Base-by-base conservation (phyloP, 2,113 vertebrate species). In the Maylandia zebra region DNA sequence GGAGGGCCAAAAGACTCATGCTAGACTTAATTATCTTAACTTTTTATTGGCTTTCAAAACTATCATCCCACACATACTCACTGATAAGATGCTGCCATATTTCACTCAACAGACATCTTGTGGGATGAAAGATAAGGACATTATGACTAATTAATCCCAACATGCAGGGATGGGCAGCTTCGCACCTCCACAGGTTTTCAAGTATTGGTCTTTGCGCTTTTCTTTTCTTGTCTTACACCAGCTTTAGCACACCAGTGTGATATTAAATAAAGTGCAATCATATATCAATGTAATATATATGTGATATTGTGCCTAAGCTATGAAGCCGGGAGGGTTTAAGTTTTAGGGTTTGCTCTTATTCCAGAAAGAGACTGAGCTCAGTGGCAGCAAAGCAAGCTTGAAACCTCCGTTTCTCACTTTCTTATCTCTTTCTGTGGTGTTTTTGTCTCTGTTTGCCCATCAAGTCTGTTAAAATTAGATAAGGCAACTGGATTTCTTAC, bases 121-220 rank as follows among this genome's bases (percentile, higher is more conserved):
- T 83, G 48, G 81, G 84, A 61, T 50, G 74, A 53, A 66, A 76
- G 83, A 88, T 82, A 38, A n/a, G 17, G 22, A 85, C 27, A 55
- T 91, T 66, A 82, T 84, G 89, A 89, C 57, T 83, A 85, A 86
- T 53, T 86, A 90, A 91, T 88, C 85, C 43, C 41, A 86, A 56
- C 59, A 82, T 56, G 56, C 5, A 8, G 16, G 27, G 59, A 76
- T 48, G 30, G 64, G 69, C 41, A 55, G 34, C 59, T 64, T 22
- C 30, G 16, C 82, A 30, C 10, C 30, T 61, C 52, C 3, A 17
- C 22, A 55, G 61, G 8, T 50, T 61, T 71, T 48, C 10, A 12
- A 10, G 45, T 78, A 50, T 50, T 52, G 43, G 43, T 50, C 74
- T 50, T 50, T 4, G 11, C 16, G 2, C 22, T 69, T 17, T 17